These are phyloP conservation scores for Pyrgilauda ruficollis DNA, from an alignment of 2,113 vertebrate species.

Conservation along the genomic window DNA sequence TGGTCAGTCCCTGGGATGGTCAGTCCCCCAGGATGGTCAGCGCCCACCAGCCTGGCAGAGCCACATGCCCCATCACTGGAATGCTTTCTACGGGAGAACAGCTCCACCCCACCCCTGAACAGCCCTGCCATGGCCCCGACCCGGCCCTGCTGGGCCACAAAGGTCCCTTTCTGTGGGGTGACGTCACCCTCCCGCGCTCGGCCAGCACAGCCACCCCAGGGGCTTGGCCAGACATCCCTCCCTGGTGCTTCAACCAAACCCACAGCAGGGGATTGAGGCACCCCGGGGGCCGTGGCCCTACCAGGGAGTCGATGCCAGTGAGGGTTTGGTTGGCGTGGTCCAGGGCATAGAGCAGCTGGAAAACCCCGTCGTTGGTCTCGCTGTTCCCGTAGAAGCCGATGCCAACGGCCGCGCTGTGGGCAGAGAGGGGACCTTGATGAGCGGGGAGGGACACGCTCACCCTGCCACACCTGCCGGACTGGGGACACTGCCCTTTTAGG, in stretches of 20 bases:
- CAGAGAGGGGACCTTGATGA: background rate
- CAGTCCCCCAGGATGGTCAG: background rate
- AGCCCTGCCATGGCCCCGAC: background rate
- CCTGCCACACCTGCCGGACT: accelerated
- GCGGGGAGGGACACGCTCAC: background rate
- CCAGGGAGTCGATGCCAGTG: slow-evolving; percentile 86
- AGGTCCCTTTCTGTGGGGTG: slow-evolving; percentile 4
- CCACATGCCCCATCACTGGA: accelerated
- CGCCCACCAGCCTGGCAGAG: background rate
- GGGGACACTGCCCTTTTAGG: background rate
- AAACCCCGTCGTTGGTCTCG: slow-evolving; percentile 90
- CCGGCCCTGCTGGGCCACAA: background rate
- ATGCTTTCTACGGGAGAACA: background rate
- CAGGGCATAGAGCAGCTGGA: slow-evolving; percentile 92
- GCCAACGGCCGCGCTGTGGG: slow-evolving; percentile 83
- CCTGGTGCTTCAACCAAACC: background rate
- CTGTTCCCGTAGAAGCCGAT: slow-evolving; percentile 98
- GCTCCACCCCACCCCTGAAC: background rate
- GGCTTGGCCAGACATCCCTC: background rate
- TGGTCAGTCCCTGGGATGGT: background rate
- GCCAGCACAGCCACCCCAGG: background rate
- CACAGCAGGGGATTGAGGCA: accelerated
- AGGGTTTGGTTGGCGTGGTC: slow-evolving; percentile 93
- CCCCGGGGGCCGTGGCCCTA: slow-evolving; percentile 18
- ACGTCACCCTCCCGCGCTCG: background rate